Conservation (phyloP, 2,113 vertebrate genomes). For the Tamias sibiricus region DNA sequence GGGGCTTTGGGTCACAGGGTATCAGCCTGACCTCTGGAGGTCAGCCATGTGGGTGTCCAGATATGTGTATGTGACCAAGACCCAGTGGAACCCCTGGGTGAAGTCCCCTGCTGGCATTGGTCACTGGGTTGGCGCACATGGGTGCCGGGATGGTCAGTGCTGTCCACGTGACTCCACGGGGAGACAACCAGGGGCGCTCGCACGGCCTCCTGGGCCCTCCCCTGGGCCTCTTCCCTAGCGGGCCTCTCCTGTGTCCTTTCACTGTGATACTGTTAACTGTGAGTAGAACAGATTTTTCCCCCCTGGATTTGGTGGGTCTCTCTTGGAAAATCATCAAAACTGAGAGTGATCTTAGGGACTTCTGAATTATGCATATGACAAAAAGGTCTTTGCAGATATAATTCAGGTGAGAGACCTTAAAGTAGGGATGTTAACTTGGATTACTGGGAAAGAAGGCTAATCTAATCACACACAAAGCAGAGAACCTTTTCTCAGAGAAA, state of each 20-base stretch:
- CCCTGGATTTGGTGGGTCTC: neutral
- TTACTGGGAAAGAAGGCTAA: neutral
- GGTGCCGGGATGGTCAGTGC: neutral
- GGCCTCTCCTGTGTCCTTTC: neutral
- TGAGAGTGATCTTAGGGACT: neutral
- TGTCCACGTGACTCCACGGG: rapidly evolving
- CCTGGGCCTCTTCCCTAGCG: rapidly evolving
- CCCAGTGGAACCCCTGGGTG: neutral
- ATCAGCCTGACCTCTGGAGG: too few relatives aligned
- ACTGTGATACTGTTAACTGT: too few relatives aligned
- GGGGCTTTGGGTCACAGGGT: neutral
- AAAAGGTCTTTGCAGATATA: neutral
- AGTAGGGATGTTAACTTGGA: neutral
- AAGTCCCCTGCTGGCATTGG: too few relatives aligned
- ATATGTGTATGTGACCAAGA: neutral
- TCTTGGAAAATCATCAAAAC: neutral
- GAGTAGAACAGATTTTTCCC: too few relatives aligned
- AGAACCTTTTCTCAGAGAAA: neutral
- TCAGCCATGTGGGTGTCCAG: neutral
- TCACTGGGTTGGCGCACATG: rapidly evolving
- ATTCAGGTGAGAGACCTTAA: neutral
- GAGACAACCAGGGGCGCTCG: neutral
- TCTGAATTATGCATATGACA: neutral
- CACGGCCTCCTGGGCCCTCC: rapidly evolving
- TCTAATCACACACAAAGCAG: neutral